Evolutionary conservation across 1,140 invertebrate species (phyloP), one percentile per base, ranked within the genome.

Genomic region (Cherax quadricarinatus): DNA sequence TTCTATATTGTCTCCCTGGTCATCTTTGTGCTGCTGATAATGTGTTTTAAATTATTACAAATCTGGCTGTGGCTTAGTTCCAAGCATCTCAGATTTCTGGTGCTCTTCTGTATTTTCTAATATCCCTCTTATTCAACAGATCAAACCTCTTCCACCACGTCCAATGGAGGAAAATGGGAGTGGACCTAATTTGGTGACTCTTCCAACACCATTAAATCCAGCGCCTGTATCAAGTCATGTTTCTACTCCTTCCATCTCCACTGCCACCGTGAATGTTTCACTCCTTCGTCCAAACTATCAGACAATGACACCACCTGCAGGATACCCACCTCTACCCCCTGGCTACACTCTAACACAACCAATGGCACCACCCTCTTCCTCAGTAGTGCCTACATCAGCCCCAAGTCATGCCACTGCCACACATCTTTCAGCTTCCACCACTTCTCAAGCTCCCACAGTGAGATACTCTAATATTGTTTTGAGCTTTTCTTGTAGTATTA

Each of bases 331-430:
- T 66, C 81, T 94, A 6, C 93, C 93, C 18, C 93, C 92, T 41
- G 93, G 92, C 6, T 94, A 94, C 86, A 94, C 91, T 10, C 75
- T 94, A 30, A 94, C 93, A 18, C 93, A 94, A 79, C 93, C 93
- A 49, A 93, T 94, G 93, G 86, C 86, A 16, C 91, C 91, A 30
- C 85, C 91, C n/a, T 66, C 86, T 30, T 70, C 86, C 66, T 49
- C 88, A 57, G 21, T 62, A 2, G 60, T 73, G n/a, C 66, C 86
- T 14, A 66, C 90, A 14, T 82, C 85, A 21, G 53, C 51, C 21
- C 70, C 62, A 57, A 86, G 51, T 75, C 53, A 60, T 24, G 10
- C 84, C 53, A 66, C 57, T n/a, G 24, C 21, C 57, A 16, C 49
- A 53, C 62, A 79, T 41, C 49, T 24, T 48, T 48, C 87, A 73